phyloP scores from a whole-genome alignment of 2,888 invertebrate genomes.

The Phaedon cochleariae region DNA sequence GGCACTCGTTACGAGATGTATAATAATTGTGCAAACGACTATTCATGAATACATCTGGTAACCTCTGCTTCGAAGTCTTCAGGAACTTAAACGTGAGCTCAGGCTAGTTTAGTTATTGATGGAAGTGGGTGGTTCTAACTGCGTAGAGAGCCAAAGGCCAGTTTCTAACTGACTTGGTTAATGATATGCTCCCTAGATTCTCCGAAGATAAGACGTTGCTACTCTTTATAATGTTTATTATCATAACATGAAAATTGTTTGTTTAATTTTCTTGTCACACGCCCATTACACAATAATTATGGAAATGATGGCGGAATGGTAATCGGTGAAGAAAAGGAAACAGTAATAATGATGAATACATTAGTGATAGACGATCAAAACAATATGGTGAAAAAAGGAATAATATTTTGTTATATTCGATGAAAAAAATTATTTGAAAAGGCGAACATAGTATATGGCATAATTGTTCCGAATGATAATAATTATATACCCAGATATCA shows the following conservation, averaged over 20 bases:
- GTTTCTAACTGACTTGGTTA: slow-evolving; percentile 46
- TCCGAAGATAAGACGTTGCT: slow-evolving; percentile 38
- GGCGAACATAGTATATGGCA: too few relatives aligned
- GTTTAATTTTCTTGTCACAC: slow-evolving; percentile 16
- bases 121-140: slow-evolving; percentile 56
- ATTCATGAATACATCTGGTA: neutral
- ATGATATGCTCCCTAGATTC: slow-evolving; percentile 45
- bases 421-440: too few relatives aligned
- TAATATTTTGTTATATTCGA: too few relatives aligned
- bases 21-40: too few relatives aligned
- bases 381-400: too few relatives aligned
- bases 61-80: neutral
- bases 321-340: too few relatives aligned
- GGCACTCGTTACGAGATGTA: neutral
- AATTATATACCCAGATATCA: too few relatives aligned
- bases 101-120: slow-evolving; percentile 46
- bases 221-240: slow-evolving; percentile 35
- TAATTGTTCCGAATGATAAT: too few relatives aligned
- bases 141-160: slow-evolving; percentile 47
- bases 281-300: neutral
- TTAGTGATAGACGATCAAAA: too few relatives aligned
- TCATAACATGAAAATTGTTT: slow-evolving; percentile 34
- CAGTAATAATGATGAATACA: too few relatives aligned
- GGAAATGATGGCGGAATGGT: neutral
- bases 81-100: slow-evolving; percentile 37